Evolutionary conservation across 2,113 vertebrate genomes (phyloP), one percentile per base, ranked within the genome.

Genomic region (Glaucidium brasilianum): DNA sequence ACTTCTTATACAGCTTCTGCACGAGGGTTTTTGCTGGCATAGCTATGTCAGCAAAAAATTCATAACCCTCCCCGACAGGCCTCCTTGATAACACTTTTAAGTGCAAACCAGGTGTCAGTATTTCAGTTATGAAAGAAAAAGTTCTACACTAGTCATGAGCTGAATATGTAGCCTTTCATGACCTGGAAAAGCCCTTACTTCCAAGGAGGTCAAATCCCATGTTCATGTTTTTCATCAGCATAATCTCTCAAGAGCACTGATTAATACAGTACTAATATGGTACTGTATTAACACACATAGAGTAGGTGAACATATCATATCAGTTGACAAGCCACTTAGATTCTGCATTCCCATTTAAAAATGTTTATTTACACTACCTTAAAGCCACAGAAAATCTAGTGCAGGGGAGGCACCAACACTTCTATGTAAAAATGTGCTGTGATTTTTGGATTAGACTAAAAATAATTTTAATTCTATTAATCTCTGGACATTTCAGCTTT

Each of bases 21-120:
- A 85, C 41, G n/a, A 59, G 27, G 37, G 9, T 58, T 91, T 93
- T 94, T 92, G 43, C 88, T 91, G 35, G 85, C 47, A 91, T 35
- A 83, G 72, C 50, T 92, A 83, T 73, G 75, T 88, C 85, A 94
- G 95, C 76, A 95, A 94, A 96, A 96, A 93, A 90, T 6, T 80
- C 59, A 56, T 81, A 91, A 68, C 68, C 83, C 47, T 95, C 63
- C 35, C 50, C 77, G 69, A 88, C 90, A 94, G 64, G 58, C 60
- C 69, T 97, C 64, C 82, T 86, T 90, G 91, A 49, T 81, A 86
- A 85, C n/a, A 41, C 79, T 95, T 97, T 94, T 45, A 97, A 93
- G 85, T 95, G 92, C 86, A 96, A 93, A 95, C 67, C 82, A 93
- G 67, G 78, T 77, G 63, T 87, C 86, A 75, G 83, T 64, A 83